These are phyloP conservation scores for Danio rerio DNA, from an alignment of 2,113 vertebrate species.

Conservation along the genomic window GRCz12tu NC_133176.1:42871001-42871500, in stretches of 20 bases:
- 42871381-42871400: not conserved
- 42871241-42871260: slow-evolving; percentile 30
- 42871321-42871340: slow-evolving; percentile 14
- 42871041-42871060: not conserved
- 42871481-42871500: slow-evolving; percentile 23
- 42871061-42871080: slow-evolving; percentile 5
- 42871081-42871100: slow-evolving; percentile 14
- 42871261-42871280: slow-evolving; percentile 22
- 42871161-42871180: slow-evolving; percentile 18
- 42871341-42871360: slow-evolving; percentile 4
- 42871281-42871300: slow-evolving; percentile 12
- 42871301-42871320: slow-evolving; percentile 20
- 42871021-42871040: not conserved
- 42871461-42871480: slow-evolving; percentile 45
- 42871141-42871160: slow-evolving; percentile 35
- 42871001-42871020: not conserved
- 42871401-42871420: not conserved
- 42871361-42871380: slow-evolving; percentile 16
- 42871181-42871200: slow-evolving; percentile 37
- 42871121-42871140: slow-evolving; percentile 7
- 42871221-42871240: slow-evolving; percentile 25
- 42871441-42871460: slow-evolving; percentile 29
- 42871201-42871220: slow-evolving; percentile 10
- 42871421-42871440: not conserved
- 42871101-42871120: slow-evolving; percentile 10